These are phyloP conservation scores for Ptilodon capucinus DNA, from an alignment of 2,888 invertebrate species.

Conservation along the genomic window DNA sequence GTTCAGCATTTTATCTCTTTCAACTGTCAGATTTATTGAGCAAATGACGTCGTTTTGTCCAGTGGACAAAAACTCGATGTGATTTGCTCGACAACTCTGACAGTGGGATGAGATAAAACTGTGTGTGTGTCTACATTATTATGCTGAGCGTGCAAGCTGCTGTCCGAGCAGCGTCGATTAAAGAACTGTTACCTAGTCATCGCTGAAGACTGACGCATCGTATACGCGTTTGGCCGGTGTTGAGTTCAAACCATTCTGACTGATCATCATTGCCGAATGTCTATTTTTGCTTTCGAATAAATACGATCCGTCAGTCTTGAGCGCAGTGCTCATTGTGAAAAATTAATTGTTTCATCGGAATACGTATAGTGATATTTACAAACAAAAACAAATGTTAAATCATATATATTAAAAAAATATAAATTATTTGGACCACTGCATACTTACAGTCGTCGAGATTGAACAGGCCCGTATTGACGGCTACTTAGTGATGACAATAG, in stretches of 20 bases:
- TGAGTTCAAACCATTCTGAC: constrained; percentile 19
- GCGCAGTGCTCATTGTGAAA: constrained; percentile 62
- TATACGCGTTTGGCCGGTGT: not conserved
- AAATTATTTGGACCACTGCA: constrained; percentile 66
- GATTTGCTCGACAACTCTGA: too few relatives aligned
- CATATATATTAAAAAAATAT: constrained; percentile 43
- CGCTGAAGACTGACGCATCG: constrained; percentile 32
- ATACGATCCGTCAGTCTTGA: constrained; percentile 21
- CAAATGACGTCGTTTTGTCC: too few relatives aligned
- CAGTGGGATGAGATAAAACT: too few relatives aligned
- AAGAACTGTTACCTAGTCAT: constrained; percentile 49
- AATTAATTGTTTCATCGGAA: constrained; percentile 66
- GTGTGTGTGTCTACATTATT: too few relatives aligned
- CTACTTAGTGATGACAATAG: too few relatives aligned
- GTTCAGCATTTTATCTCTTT: too few relatives aligned
- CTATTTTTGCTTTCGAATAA: constrained; percentile 10
- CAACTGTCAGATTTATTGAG: too few relatives aligned
- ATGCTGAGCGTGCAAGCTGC: too few relatives aligned
- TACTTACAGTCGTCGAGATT: too few relatives aligned
- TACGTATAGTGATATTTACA: constrained; percentile 62
- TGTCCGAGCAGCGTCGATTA: constrained; percentile 7
- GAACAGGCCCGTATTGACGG: too few relatives aligned
- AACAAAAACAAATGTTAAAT: constrained; percentile 37
- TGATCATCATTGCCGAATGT: not conserved
- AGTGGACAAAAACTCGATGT: too few relatives aligned